Evolutionary conservation across 1,140 invertebrate genomes (phyloP).

Genomic region (Brachionus sp.): DNA sequence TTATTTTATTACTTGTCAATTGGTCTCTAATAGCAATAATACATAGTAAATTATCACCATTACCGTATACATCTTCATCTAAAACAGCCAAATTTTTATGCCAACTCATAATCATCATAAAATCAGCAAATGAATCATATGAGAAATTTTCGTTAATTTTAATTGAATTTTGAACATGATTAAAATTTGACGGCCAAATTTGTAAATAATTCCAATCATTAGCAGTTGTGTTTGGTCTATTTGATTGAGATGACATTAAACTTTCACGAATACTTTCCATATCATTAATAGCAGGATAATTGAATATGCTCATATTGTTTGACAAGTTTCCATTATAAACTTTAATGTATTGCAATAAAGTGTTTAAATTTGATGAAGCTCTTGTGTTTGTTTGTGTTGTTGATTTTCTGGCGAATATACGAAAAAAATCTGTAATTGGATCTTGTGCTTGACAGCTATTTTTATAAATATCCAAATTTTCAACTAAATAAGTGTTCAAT

Average conservation of each 20-base stretch:
- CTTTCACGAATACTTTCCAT: conserved; percentile 14
- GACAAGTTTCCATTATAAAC: conserved; percentile 20
- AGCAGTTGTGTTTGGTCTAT: not conserved
- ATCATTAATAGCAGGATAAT: not conserved
- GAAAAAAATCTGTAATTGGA: conserved; percentile 4
- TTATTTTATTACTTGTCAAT: conserved; percentile 36
- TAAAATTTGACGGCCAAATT: not conserved
- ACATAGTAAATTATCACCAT: conserved; percentile 11
- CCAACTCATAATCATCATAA: conserved; percentile 4
- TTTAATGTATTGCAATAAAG: not conserved
- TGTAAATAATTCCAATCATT: conserved; percentile 41
- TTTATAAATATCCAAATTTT: not conserved
- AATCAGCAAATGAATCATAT: conserved; percentile 23
- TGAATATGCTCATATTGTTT: not conserved
- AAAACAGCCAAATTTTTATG: conserved; percentile 5
- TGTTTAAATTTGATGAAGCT: not conserved
- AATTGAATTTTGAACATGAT: not conserved
- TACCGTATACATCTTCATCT: not conserved
- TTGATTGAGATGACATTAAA: conserved; percentile 13
- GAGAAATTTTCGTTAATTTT: not conserved
- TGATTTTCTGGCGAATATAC: conserved; percentile 15
- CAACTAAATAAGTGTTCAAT: not conserved
- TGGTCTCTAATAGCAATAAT: conserved; percentile 29
- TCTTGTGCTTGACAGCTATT: not conserved
- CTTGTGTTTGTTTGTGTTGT: not conserved